Evolutionary conservation across 92 coral and sea anemone species (phyloP), one percentile per base, ranked within the genome.

Genomic region (Parazoanthus atlanticus): DNA sequence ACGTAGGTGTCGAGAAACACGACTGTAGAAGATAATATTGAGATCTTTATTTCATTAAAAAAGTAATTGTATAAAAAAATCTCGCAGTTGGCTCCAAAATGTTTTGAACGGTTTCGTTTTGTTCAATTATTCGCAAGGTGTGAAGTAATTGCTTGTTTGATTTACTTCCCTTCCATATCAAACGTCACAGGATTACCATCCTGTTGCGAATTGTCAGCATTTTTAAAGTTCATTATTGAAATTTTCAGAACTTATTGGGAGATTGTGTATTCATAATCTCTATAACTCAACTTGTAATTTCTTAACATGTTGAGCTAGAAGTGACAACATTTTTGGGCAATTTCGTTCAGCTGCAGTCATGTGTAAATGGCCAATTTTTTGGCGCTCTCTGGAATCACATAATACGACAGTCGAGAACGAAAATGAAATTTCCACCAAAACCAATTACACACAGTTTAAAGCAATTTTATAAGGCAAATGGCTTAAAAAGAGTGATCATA

Each of bases 51-150:
- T 84, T 65, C 66, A 69, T 23, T 40, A 43, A 84, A 69, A 21
- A 17, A 3, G 25, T 67, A 83, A 67, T 30, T 83, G 61, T 73
- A 31, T 80, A 29, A 38, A 69, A 38, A 65, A 28, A 25, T 82
- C 41, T 64, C 10, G 47, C 74, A 34, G 47, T 67, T 69, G n/a
- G 33, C 69, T 69, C 40, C 76, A 66, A 34, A 43, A 83, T 46
- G 40, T 69, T 84, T 83, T 69, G 33, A 30, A 70, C 47, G 4
- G n/a, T 84, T 69, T 46, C 64, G 77, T 69, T 84, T 84, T 84
- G 87, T 43, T 83, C 49, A 84, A 70, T 40, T 67, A 26, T 67
- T 71, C 40, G 16, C 79, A 84, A 84, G 87, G 87, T 69, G 87
- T 71, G 64, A 84, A 84, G 26, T 67, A 83, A 67, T 69, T 66